Evolutionary conservation across 1,140 invertebrate genomes (phyloP).

Genomic region (Colletes latitarsis): DNA sequence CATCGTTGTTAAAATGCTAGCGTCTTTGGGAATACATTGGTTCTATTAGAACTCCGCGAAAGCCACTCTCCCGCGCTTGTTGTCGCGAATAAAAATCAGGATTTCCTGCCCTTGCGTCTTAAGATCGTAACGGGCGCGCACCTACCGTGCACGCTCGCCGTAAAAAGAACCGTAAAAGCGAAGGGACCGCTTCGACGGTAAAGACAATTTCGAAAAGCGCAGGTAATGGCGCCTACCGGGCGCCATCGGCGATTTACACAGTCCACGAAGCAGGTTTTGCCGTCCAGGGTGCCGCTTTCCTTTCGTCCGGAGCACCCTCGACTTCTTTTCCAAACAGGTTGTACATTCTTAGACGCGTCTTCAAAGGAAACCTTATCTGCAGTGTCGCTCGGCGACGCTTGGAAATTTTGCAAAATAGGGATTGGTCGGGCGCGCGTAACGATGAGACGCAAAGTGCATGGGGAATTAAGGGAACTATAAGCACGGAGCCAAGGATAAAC

Average conservation of each 20-base stretch:
- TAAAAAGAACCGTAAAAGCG: constrained; percentile 44
- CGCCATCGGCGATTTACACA: constrained; percentile 41
- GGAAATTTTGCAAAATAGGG: neutral
- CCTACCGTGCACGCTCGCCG: neutral
- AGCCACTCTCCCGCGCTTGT: neutral
- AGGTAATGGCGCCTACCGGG: constrained; percentile 37
- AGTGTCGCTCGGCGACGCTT: neutral
- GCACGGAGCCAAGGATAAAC: neutral
- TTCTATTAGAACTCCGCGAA: neutral
- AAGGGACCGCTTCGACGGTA: neutral
- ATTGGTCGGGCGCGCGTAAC: neutral
- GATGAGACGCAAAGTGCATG: neutral
- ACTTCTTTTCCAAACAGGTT: constrained; percentile 29
- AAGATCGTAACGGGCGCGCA: neutral
- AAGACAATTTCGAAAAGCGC: constrained; percentile 44
- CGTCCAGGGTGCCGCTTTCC: constrained; percentile 25
- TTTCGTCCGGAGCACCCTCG: neutral
- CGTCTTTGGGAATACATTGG: neutral
- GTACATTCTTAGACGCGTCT: neutral
- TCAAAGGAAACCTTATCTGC: constrained; percentile 29
- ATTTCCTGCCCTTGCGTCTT: constrained; percentile 3
- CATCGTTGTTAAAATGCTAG: too few species aligned
- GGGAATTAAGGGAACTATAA: neutral
- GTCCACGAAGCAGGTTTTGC: constrained; percentile 21
- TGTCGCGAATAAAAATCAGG: constrained; percentile 4